These are phyloP conservation scores for Peucedramus taeniatus DNA, from an alignment of 2,113 vertebrate species.

Conservation along the genomic window DNA sequence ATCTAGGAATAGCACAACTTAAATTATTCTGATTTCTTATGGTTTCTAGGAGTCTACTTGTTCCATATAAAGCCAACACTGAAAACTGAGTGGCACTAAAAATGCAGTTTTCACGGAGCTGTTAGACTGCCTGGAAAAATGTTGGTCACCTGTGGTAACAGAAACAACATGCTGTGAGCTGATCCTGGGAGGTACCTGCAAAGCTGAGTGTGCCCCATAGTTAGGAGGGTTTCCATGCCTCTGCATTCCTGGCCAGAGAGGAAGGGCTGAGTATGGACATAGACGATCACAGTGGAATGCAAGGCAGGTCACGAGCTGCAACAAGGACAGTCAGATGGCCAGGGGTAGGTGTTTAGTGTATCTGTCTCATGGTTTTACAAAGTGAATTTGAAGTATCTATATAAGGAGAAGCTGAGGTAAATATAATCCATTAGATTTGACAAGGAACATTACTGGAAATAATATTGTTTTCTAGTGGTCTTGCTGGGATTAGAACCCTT, in stretches of 20 bases:
- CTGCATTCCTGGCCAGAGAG: not conserved
- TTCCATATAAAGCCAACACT: not conserved
- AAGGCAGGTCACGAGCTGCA: not conserved
- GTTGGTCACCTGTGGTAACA: not conserved
- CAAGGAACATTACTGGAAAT: not conserved
- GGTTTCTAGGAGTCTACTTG: not conserved
- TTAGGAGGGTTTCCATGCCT: not conserved
- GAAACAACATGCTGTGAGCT: fast-evolving
- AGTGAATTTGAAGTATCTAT: not conserved
- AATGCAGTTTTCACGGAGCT: not conserved
- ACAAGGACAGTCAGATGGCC: not conserved
- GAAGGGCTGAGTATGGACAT: not conserved
- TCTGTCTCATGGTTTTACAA: not conserved
- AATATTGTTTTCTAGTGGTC: not conserved
- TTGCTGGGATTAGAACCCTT: not conserved
- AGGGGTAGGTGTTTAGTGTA: not conserved
- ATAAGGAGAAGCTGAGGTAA: not conserved
- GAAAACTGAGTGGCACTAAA: not conserved
- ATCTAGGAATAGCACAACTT: not conserved
- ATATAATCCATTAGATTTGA: not conserved
- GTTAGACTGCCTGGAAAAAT: not conserved
- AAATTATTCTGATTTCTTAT: not conserved
- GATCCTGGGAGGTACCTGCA: not conserved
- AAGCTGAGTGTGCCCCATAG: not conserved
- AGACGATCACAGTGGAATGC: not conserved